Evolutionary conservation across 2,888 invertebrate genomes (phyloP), one percentile per base, ranked within the genome.

Genomic region (Choreutis nemorana): DNA sequence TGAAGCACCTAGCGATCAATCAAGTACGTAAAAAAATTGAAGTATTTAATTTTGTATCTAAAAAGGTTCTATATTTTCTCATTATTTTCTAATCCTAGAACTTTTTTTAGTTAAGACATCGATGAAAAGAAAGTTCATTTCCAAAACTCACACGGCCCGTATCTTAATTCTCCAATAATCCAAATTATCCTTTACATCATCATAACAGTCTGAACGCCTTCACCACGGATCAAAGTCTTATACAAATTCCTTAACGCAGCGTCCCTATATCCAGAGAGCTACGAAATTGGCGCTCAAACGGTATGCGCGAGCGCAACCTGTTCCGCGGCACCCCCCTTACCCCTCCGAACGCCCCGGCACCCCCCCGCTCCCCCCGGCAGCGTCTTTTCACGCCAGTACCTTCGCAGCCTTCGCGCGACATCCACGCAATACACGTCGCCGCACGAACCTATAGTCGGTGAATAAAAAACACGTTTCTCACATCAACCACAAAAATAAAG

Each of bases 271-370:
- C 56, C 40, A 44, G 49, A 48, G 58, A 59, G 55, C 60, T 55
- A 57, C 64, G 57, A 67, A 73, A 72, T 72, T 71, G 75, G 66
- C 70, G 67, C 58, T 63, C 64, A 57, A 60, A 61, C 55, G 60
- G 66, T 65, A 70, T 72, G 68, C 63, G 62, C 58, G 45, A 55
- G 51, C 67, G 75, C 73, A 75, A 75, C 75, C 75, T 77, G 75
- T 54, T 37, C 38, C 40, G 54, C 42, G 57, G 56, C 51, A 36
- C 47, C 42, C 49, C 48, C 49, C 49, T 43, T 40, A 14, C 22
- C 26, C 24, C 13, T 26, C 3, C 9, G 29, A 23, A 27, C 23
- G 2, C 29, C 28, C 18, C 29, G 15, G 30, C 23, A 18, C 23
- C 20, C 10, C 26, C 21, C n/a, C n/a, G n/a, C n/a, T 24, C 40